Base-by-base conservation (phyloP, 2,113 vertebrate species). In the Nothobranchius kuhntae region DNA sequence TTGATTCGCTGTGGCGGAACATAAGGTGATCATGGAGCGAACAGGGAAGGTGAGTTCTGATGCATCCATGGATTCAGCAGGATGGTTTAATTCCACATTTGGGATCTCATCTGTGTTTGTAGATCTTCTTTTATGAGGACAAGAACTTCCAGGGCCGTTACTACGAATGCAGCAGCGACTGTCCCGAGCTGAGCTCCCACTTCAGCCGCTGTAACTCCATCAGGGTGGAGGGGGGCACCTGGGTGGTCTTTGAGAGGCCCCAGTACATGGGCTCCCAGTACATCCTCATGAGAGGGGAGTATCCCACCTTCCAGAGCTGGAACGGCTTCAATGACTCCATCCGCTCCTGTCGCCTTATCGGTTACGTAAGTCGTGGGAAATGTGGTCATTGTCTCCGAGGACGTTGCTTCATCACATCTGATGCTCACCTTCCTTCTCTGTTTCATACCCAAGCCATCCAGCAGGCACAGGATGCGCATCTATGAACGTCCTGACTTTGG, bases 61-160 rank as follows among this genome's bases (percentile, higher is more conserved):
- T 21, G 21, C 21, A 21, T 21, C 21, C 21, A 21, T 21, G 21
- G 21, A 21, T 21, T 21, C 21, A 21, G 21, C 13, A 26, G 4
- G 30, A 4, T 30, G 30, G 30, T 30, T 30, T 30, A 3, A 30
- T 30, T 4, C 30, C 30, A 30, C 30, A 4, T 21, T 21, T 21
- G 21, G 21, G 21, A 21, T 30, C 30, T 30, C 30, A 30, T 30
- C 30, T 30, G 30, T 30, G 30, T 9, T 46, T 77, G 9, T 69
- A 91, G 90, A 87, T 90, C 61, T 72, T 84, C 54, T 91, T 91
- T 77, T 91, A 82, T 0, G 87, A 91, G 71, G 90, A 90, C 59
- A 86, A 77, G 42, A 89, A 88, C 77, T 91, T 91, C 68, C 82
- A 90, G 48, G 89, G 90, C 13, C 80, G 74, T 40, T 64, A 64